phyloP scores from a whole-genome alignment of 1,140 invertebrate genomes.

The Cyclina sinensis region DNA sequence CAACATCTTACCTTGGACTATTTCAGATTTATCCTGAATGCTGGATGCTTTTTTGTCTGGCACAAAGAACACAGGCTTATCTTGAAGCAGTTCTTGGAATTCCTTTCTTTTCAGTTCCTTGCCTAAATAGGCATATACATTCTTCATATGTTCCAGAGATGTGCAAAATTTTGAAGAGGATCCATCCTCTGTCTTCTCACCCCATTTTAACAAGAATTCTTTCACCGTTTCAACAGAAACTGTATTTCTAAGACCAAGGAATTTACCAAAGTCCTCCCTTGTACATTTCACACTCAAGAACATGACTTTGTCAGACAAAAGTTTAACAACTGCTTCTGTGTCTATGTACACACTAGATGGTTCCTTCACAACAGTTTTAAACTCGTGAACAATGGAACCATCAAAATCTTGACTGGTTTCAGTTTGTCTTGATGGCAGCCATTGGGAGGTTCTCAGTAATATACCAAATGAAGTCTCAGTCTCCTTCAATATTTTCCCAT shows the following conservation, averaged over 20 bases:
- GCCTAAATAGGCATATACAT: slow-evolving; percentile 77
- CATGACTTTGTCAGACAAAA: slow-evolving; percentile 75
- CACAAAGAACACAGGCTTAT: slow-evolving; percentile 83
- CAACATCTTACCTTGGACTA: slow-evolving; percentile 78
- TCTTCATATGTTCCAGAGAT: slow-evolving; percentile 75
- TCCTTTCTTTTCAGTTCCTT: slow-evolving; percentile 76
- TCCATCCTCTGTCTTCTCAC: slow-evolving; percentile 65
- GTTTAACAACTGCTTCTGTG: slow-evolving; percentile 60
- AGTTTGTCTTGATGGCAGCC: slow-evolving; percentile 75
- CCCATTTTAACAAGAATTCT: slow-evolving; percentile 75
- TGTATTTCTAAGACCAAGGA: slow-evolving; percentile 75
- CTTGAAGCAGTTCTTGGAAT: slow-evolving; percentile 78
- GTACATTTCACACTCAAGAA: slow-evolving; percentile 69
- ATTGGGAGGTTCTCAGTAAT: slow-evolving; percentile 59
- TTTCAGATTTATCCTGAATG: not conserved
- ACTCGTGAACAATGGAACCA: not conserved
- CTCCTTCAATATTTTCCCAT: slow-evolving; percentile 18
- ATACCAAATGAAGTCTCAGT: slow-evolving; percentile 42
- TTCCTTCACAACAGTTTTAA: slow-evolving; percentile 59
- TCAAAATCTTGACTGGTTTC: slow-evolving; percentile 21
- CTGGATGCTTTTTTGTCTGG: slow-evolving; percentile 61
- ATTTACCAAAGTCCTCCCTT: slow-evolving; percentile 73
- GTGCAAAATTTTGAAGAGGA: slow-evolving; percentile 73
- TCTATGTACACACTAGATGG: slow-evolving; percentile 74
- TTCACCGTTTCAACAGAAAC: slow-evolving; percentile 69